phyloP scores from a whole-genome alignment of 2,888 invertebrate species.

The Folsomia candida region DNA sequence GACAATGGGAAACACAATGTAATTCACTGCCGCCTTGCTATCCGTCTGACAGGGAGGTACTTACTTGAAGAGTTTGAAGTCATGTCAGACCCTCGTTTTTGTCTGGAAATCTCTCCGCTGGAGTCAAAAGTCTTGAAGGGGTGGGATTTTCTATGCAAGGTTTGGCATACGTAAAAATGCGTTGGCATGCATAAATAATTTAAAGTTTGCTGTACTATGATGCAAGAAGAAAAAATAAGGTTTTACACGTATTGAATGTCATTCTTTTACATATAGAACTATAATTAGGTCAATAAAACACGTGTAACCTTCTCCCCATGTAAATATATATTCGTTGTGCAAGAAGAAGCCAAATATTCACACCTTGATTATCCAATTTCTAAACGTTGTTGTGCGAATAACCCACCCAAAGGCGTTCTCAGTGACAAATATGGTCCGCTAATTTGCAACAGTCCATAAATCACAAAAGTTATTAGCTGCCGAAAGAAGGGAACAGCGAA shows the following conservation, averaged over 20 bases:
- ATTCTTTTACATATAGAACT: too few relatives aligned
- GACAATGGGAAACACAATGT: not conserved
- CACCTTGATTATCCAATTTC: not conserved
- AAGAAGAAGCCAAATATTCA: not conserved
- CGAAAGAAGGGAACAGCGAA: not conserved
- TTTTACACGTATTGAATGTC: too few relatives aligned
- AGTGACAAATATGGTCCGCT: not conserved
- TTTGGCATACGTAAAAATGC: not conserved
- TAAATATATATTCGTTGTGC: too few relatives aligned
- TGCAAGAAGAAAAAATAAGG: too few relatives aligned
- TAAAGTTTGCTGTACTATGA: too few relatives aligned
- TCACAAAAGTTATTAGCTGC: not conserved
- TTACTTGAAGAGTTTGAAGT: not conserved
- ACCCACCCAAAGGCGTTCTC: not conserved
- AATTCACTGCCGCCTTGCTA: not conserved
- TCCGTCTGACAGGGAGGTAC: not conserved
- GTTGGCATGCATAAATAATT: too few relatives aligned
- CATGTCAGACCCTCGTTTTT: not conserved
- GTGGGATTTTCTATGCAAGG: not conserved
- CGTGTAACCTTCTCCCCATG: too few relatives aligned
- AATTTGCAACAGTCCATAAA: constrained; percentile 1
- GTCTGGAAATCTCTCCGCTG: not conserved
- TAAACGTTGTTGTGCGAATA: not conserved
- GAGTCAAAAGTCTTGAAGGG: not conserved
- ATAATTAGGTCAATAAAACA: too few relatives aligned